Evolutionary conservation across 2,888 invertebrate genomes (phyloP).

Genomic region (Metallyticus violacea): DNA sequence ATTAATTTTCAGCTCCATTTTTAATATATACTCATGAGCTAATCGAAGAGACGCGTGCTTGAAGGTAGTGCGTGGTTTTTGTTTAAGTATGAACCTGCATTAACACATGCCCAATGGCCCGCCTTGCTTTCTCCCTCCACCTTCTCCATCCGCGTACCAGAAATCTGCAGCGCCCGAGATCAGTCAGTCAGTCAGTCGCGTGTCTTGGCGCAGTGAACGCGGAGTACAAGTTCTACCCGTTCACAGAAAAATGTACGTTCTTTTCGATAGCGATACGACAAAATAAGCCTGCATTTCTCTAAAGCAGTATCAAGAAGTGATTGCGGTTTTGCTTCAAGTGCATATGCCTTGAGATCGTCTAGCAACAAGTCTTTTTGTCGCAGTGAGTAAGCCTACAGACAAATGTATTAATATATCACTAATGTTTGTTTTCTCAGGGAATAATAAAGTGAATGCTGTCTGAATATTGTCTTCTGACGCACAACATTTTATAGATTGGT

Average conservation of each 20-base stretch:
- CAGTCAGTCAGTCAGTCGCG: not conserved
- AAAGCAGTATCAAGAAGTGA: too few relatives aligned
- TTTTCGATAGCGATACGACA: too few relatives aligned
- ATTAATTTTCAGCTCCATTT: too few relatives aligned
- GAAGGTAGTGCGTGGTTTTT: not conserved
- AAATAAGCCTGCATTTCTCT: too few relatives aligned
- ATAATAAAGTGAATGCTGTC: too few relatives aligned
- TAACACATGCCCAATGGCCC: too few relatives aligned
- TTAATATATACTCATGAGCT: too few relatives aligned
- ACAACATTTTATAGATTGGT: too few relatives aligned
- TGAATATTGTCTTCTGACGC: too few relatives aligned
- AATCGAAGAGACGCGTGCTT: not conserved
- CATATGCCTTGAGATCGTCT: not conserved
- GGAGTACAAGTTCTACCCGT: not conserved
- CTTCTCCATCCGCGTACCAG: not conserved
- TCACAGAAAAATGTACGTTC: not conserved
- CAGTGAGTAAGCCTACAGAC: not conserved
- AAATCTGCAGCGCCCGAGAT: not conserved
- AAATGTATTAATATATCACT: too few relatives aligned
- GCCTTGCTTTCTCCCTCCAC: not conserved
- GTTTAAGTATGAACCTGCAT: not conserved
- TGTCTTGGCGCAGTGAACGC: not conserved
- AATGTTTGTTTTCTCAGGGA: too few relatives aligned
- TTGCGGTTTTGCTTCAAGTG: not conserved
- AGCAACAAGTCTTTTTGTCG: not conserved